Evolutionary conservation across 2,888 invertebrate species (phyloP), one percentile per base, ranked within the genome.

Genomic region (Amiota mariae): DNA sequence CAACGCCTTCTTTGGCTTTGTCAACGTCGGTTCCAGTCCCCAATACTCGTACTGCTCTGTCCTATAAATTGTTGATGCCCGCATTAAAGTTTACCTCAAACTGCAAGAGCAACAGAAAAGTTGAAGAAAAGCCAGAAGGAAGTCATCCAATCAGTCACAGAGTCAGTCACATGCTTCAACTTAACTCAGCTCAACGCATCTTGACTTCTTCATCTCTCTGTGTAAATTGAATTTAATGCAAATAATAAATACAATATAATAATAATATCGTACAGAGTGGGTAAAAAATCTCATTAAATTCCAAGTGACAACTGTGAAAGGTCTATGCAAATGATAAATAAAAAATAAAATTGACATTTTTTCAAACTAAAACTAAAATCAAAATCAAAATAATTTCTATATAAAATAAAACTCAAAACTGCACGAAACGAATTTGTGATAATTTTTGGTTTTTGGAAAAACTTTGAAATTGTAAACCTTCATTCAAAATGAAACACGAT

Each of bases 51-150:
- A 20, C 54, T 36, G 36, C 36, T 36, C 36, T 6, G 2, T 36
- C 36, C 36, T 36, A 36, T 36, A 36, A 36, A 36, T 36, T 24
- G 63, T 63, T 63, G 54, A n/a, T 12, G 24, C 24, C 67, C 54
- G 67, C 67, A 68, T 20, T 68, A 54, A 68, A 68, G 54, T 51
- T 68, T 54, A 68, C 67, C 67, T 68, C 51, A 54, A 68, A 46
- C 11, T 11, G 10, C 61, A 15, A 46, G 47, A 36, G 49, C 72
- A 47, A 71, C 67, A 66, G 59, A 36, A 36, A 36, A 36, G 36
- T 36, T 36, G 36, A 36, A 36, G 36, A 36, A 36, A 36, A 36
- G 2, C 36, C 36, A 36, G 36, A 36, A 36, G 36, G 36, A 70
- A 71, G 75, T 73, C 70, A 67, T 72, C 66, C 36, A 68, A 13